Evolutionary conservation across 2,113 vertebrate genomes (phyloP).

Genomic region (Anguilla rostrata): DNA sequence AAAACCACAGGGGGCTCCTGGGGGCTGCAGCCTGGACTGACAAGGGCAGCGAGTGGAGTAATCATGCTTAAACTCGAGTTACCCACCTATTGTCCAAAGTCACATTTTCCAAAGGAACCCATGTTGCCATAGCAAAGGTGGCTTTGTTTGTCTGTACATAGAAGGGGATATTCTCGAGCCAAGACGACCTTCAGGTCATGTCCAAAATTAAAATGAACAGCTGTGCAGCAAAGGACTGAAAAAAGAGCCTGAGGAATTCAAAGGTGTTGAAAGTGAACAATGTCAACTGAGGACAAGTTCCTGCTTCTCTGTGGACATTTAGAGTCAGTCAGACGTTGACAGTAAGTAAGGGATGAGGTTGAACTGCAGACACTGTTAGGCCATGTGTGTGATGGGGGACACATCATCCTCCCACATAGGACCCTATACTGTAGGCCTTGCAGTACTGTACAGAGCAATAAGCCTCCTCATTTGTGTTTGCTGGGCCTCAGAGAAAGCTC

Average conservation of each 20-base stretch:
- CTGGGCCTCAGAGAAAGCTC: background rate
- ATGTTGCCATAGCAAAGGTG: constrained; percentile 16
- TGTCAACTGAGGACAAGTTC: background rate
- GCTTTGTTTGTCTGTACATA: constrained; percentile 26
- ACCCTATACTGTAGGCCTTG: background rate
- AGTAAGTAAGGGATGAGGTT: background rate
- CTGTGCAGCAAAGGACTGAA: background rate
- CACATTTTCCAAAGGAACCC: constrained; percentile 12
- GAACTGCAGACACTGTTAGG: background rate
- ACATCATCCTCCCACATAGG: background rate
- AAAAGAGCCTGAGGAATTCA: background rate
- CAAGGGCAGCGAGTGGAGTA: background rate
- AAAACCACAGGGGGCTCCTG: background rate
- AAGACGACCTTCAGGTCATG: background rate
- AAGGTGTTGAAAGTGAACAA: background rate
- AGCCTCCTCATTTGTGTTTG: background rate
- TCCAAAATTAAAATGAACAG: constrained; percentile 1
- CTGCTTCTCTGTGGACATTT: background rate
- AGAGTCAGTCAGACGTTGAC: background rate
- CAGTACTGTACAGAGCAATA: background rate
- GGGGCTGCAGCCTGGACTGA: background rate
- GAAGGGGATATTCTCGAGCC: background rate
- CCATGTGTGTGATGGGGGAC: background rate
- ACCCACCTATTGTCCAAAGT: background rate
- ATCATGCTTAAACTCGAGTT: background rate